These are phyloP conservation scores for Exaiptasia diaphana DNA, from an alignment of 64 coral and sea anemone species.

Conservation along the genomic window DNA sequence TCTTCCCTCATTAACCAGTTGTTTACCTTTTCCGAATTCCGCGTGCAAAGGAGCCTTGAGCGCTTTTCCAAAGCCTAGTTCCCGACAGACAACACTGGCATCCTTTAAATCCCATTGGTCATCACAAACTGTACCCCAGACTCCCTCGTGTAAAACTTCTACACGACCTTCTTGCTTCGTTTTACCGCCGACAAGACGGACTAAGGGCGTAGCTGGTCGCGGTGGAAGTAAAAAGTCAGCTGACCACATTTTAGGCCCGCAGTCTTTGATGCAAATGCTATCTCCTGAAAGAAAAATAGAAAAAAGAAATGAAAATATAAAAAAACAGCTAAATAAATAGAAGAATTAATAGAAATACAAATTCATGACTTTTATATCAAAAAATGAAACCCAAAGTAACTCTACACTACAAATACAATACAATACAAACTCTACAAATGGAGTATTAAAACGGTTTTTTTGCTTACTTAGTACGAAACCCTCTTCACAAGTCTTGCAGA, in stretches of 20 bases:
- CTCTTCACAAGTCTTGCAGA: conserved; percentile 46
- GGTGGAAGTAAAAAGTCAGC: conserved; percentile 34
- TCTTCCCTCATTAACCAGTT: no score
- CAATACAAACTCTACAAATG: no score
- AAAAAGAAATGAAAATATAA: neutral
- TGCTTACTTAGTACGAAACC: conserved; percentile 38
- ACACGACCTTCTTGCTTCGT: conserved; percentile 56
- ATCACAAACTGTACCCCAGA: conserved; percentile 90
- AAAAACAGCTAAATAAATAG: neutral
- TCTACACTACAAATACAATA: neutral
- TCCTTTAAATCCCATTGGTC: conserved; percentile 77
- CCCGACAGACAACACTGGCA: conserved; percentile 63
- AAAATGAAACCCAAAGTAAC: neutral
- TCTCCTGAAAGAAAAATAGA: neutral
- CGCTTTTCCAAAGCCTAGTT: conserved; percentile 71
- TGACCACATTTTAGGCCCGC: conserved; percentile 22
- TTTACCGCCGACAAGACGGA: conserved; percentile 32
- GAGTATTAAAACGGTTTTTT: neutral
- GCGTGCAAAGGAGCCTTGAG: conserved; percentile 28
- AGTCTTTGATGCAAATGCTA: no score
- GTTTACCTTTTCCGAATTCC: conserved; percentile 64
- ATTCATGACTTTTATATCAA: neutral
- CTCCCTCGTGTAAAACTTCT: conserved; percentile 45
- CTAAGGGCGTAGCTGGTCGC: conserved; percentile 22
- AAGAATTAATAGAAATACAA: neutral